Base-by-base conservation (phyloP, 2,113 vertebrate species). In the Xiphorhynchus elegans region DNA sequence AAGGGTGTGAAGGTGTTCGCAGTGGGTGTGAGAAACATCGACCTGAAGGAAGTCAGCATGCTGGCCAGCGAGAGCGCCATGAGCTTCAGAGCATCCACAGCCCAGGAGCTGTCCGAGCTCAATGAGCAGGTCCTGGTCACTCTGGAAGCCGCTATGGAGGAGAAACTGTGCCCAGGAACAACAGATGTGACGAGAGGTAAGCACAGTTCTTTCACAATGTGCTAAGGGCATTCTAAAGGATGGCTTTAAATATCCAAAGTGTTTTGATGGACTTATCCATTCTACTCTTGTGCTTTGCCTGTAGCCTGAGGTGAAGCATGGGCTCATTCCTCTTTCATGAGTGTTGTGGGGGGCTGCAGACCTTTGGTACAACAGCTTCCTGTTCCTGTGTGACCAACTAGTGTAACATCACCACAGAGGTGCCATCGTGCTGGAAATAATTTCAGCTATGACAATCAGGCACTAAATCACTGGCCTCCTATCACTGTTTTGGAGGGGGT, bases 51-150 rank as follows among this genome's bases (percentile, higher is more conserved):
- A 70, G 91, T 99, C 39, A 98, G 97, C 69, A 97, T 96, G 62
- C 42, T 99, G 4, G 98, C 98, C 11, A 99, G 99, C 6, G 98
- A 98, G 67, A 70, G 96, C 0, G 97, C 98, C 42, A 99, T 96
- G 0, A 98, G 98, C 16, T 99, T 99, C 94, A 95, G 99, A 16
- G 98, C 96, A 18, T 85, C 98, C 17, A 98, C 85, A 3, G 97
- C 98, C 24, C 97, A 91, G 80, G 98, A 95, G 83, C 98, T 99
- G 55, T 99, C 99, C 0, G 99, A 99, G 47, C 94, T 99, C 60
- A 99, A 98, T 2, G 99, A 99, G 89, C 98, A 99, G 84, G 98
- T 99, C 55, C 87, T 99, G 94, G 98, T 98, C 35, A 98, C 98
- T 0, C 90, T 99, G 87, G 98, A 98, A 9, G 98, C 99, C 1